phyloP scores from a whole-genome alignment of 2,888 invertebrate species.

The Drosophila trichaetosa region DNA sequence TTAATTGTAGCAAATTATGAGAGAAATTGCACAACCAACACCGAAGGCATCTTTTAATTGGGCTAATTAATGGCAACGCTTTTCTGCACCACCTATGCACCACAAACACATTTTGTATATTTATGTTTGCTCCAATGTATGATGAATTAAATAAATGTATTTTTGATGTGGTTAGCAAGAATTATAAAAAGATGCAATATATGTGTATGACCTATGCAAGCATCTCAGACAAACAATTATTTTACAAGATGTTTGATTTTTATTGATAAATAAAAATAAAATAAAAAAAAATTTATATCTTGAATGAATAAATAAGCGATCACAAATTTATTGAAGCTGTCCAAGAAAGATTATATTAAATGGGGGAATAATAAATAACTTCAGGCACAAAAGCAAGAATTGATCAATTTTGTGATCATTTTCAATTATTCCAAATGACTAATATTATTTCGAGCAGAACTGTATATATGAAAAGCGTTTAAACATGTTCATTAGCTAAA shows the following conservation, averaged over 20 bases:
- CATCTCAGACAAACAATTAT: not conserved
- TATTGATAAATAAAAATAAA: not conserved
- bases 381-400: not conserved
- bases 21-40: slow-evolving; percentile 63
- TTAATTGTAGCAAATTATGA: slow-evolving; percentile 77
- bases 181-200: not conserved
- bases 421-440: not conserved
- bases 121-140: slow-evolving; percentile 1
- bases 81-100: slow-evolving; percentile 54
- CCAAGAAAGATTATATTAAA: not conserved
- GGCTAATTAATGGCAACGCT: slow-evolving; percentile 71
- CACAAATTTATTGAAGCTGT: not conserved
- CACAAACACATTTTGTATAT: not conserved
- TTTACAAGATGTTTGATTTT: not conserved
- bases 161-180: not conserved
- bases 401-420: not conserved
- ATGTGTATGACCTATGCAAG: not conserved
- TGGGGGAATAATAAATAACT: not conserved
- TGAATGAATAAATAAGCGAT: too few species aligned
- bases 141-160: not conserved
- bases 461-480: not conserved
- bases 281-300: too few species aligned
- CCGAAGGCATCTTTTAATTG: slow-evolving; percentile 64
- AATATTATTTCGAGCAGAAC: not conserved
- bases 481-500: not conserved